Percentiles rank a stretch among this genome's conserved stretches.
Evolutionary conservation across 2,113 vertebrate species (phyloP).

Genomic region (Indicator maculatus): DNA sequence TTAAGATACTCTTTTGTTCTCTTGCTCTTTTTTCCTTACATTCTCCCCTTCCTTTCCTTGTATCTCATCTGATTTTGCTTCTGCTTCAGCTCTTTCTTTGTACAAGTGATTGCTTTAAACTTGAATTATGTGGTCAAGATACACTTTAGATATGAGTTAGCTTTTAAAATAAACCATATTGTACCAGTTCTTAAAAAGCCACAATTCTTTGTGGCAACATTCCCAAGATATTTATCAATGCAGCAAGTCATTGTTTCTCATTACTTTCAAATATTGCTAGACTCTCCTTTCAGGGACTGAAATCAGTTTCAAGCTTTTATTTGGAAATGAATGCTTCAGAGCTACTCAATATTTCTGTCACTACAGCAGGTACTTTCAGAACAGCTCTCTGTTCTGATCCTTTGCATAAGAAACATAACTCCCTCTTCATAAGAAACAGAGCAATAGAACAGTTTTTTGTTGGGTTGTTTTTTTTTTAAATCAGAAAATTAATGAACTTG

Average conservation of each 20-base stretch:
- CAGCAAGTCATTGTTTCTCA: background rate
- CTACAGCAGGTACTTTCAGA: background rate
- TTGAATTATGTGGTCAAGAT: background rate
- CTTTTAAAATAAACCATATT: slow-evolving; percentile 7
- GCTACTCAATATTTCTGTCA: background rate
- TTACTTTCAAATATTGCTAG: background rate
- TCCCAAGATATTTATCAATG: slow-evolving; percentile 6
- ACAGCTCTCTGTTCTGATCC: background rate
- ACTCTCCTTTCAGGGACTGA: background rate
- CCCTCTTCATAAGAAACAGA: background rate
- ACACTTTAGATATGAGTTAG: background rate
- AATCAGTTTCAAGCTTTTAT: slow-evolving; percentile 8
- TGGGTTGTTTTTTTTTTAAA: background rate
- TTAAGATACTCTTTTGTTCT: background rate
- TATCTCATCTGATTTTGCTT: background rate
- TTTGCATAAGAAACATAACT: background rate
- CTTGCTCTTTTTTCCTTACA: background rate
- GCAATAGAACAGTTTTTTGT: background rate
- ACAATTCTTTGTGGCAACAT: background rate
- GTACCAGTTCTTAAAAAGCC: background rate
- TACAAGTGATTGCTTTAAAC: background rate
- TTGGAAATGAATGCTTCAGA: background rate
- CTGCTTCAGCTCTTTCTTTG: background rate
- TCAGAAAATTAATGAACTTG: background rate
- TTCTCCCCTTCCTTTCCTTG: background rate